These are phyloP conservation scores for Philereme transversata DNA, from an alignment of 2,888 invertebrate species.

Conservation along the genomic window DNA sequence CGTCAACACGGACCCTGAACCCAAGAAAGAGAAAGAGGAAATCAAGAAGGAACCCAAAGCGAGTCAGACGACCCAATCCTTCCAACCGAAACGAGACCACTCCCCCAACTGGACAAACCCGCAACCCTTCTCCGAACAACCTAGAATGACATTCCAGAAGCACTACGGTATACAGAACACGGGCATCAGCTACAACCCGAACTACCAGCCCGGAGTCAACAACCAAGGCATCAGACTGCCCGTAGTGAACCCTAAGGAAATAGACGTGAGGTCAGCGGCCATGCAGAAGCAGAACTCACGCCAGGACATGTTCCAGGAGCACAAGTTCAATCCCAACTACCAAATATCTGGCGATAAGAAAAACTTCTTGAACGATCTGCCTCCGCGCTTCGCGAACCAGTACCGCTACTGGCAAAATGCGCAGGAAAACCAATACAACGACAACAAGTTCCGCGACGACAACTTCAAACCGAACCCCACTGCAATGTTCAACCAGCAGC, in stretches of 20 bases:
- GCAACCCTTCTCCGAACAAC: slow-evolving; percentile 49
- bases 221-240: slow-evolving; percentile 68
- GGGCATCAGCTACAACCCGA: slow-evolving; percentile 61
- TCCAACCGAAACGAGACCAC: slow-evolving; percentile 52
- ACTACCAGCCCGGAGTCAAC: slow-evolving; percentile 50
- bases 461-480: slow-evolving; percentile 48
- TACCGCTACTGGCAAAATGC: slow-evolving; percentile 73
- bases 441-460: slow-evolving; percentile 73
- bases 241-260: slow-evolving; percentile 80
- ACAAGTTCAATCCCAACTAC: slow-evolving; percentile 69
- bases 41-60: slow-evolving; percentile 64
- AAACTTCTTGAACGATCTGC: slow-evolving; percentile 73
- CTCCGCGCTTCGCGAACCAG: slow-evolving; percentile 77
- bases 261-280: slow-evolving; percentile 77
- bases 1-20: slow-evolving; percentile 70
- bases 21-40: slow-evolving; percentile 66
- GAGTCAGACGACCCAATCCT: slow-evolving; percentile 41
- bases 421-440: slow-evolving; percentile 65
- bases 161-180: slow-evolving; percentile 66
- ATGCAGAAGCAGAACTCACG: slow-evolving; percentile 76
- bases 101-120: slow-evolving; percentile 50
- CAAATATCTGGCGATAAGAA: slow-evolving; percentile 74
- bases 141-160: slow-evolving; percentile 63
- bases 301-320: slow-evolving; percentile 68
- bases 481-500: slow-evolving; percentile 47